A percentile compares a stretch with the other conserved stretches of the same genome.
Evolutionary conservation across 2,113 vertebrate genomes (phyloP).

Genomic region (Carassius gibelio): DNA sequence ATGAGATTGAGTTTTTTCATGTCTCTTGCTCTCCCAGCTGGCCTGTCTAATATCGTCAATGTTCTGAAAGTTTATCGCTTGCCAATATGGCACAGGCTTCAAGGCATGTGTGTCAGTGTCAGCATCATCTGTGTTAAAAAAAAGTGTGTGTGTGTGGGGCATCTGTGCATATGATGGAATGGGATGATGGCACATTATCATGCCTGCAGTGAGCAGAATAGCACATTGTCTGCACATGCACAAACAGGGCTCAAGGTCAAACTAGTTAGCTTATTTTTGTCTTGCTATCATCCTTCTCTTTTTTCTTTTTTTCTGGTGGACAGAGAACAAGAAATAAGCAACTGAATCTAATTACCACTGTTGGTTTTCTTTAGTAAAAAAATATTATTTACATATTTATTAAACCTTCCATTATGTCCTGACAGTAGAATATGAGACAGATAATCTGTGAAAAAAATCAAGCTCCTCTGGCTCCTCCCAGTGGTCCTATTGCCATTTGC

Average conservation of each 20-base stretch:
- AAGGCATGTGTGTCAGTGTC: slow-evolving; percentile 17
- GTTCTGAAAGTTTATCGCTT: slow-evolving; percentile 13
- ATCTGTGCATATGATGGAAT: slow-evolving; percentile 33
- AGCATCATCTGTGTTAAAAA: neutral
- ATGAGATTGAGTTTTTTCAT: neutral
- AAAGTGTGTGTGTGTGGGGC: neutral
- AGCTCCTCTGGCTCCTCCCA: no score
- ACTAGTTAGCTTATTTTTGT: neutral
- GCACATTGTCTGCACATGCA: neutral
- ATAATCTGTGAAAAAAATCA: no score
- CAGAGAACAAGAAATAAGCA: neutral
- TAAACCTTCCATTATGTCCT: no score
- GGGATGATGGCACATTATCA: slow-evolving; percentile 22
- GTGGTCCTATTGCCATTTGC: no score
- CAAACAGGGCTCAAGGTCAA: slow-evolving; percentile 22
- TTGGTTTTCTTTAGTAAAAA: neutral
- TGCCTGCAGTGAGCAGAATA: slow-evolving; percentile 37
- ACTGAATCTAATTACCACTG: neutral
- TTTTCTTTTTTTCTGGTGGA: neutral
- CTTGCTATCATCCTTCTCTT: neutral
- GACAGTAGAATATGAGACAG: no score
- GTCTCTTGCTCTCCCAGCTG: slow-evolving; percentile 25
- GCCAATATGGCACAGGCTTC: neutral
- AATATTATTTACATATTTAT: no score
- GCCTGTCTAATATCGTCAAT: neutral